These are phyloP conservation scores for Zaprionus tsacasi DNA, from an alignment of 1,140 invertebrate species.

Conservation along the genomic window DNA sequence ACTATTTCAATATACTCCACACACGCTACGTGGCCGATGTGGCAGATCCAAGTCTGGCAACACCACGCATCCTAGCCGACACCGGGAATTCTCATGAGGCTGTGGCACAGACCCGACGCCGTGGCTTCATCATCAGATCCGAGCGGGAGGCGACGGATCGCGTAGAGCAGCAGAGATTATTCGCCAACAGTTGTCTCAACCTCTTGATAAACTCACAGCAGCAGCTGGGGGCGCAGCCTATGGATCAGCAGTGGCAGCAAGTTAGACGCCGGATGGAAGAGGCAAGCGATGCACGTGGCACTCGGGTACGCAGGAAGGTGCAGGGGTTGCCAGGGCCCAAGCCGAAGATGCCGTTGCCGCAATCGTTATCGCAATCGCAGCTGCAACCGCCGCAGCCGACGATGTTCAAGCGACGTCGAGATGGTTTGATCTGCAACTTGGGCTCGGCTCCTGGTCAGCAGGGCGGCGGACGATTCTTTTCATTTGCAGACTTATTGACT, in stretches of 20 bases:
- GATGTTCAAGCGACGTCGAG: not conserved
- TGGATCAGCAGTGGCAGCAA: not conserved
- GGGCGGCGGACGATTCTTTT: not conserved
- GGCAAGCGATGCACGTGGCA: not conserved
- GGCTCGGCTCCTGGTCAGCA: not conserved
- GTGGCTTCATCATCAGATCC: not conserved
- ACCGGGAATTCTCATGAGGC: not conserved
- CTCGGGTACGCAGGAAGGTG: not conserved
- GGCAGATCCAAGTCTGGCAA: not conserved
- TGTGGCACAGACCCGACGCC: not conserved
- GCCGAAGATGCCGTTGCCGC: not conserved
- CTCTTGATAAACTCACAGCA: not conserved
- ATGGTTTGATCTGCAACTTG: not conserved
- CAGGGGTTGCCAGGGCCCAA: not conserved
- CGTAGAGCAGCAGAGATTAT: not conserved
- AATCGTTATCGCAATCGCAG: no score
- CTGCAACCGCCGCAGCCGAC: not conserved
- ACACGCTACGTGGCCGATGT: constrained; percentile 6
- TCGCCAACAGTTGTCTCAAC: not conserved
- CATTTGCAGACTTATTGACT: not conserved
- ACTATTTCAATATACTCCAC: constrained; percentile 32
- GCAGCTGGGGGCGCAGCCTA: no score
- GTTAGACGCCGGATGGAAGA: not conserved
- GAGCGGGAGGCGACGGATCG: constrained; percentile 5
- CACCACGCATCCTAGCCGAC: no score